Percentiles rank a stretch among this genome's conserved stretches.
These are phyloP conservation scores for Corythornis madagascariensis DNA, from an alignment of 2,113 vertebrate species.

Conservation along the genomic window DNA sequence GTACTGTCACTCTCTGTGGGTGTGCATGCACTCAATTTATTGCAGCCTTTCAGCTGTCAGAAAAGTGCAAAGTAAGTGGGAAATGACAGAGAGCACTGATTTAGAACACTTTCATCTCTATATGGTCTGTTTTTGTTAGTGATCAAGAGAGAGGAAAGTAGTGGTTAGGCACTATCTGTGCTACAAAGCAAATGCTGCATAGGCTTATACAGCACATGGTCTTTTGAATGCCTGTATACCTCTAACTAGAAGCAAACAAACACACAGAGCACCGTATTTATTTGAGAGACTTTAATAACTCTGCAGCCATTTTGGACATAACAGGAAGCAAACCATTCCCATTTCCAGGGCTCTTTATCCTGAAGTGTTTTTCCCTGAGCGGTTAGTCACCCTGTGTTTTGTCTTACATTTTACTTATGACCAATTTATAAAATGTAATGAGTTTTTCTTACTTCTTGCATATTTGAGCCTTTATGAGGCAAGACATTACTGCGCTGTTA, in stretches of 20 bases:
- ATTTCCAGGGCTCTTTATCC: background rate
- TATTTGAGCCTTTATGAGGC: background rate
- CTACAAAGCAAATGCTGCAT: slow-evolving; percentile 50
- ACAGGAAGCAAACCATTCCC: slow-evolving; percentile 28
- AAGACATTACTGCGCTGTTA: background rate
- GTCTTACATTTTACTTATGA: background rate
- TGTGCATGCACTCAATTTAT: slow-evolving; percentile 64
- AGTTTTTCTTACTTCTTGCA: background rate
- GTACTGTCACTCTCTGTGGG: slow-evolving; percentile 43
- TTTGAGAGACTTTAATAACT: slow-evolving; percentile 41
- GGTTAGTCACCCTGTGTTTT: background rate
- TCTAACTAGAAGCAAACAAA: slow-evolving; percentile 67
- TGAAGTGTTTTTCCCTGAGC: background rate
- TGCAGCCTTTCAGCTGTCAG: slow-evolving; percentile 67
- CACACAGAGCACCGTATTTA: slow-evolving; percentile 40
- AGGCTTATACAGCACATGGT: slow-evolving; percentile 57
- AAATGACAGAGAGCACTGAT: slow-evolving; percentile 72
- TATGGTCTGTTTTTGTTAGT: slow-evolving; percentile 63
- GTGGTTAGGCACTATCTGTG: slow-evolving; percentile 68
- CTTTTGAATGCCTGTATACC: slow-evolving; percentile 48
- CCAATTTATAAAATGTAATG: background rate
- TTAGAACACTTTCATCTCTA: slow-evolving; percentile 73
- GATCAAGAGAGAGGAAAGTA: slow-evolving; percentile 72
- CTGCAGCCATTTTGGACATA: slow-evolving; percentile 48
- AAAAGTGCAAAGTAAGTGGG: slow-evolving; percentile 72